Evolutionary conservation across 2,113 vertebrate genomes (phyloP), one percentile per base, ranked within the genome.

Genomic region (Leptodactylus fuscus): DNA sequence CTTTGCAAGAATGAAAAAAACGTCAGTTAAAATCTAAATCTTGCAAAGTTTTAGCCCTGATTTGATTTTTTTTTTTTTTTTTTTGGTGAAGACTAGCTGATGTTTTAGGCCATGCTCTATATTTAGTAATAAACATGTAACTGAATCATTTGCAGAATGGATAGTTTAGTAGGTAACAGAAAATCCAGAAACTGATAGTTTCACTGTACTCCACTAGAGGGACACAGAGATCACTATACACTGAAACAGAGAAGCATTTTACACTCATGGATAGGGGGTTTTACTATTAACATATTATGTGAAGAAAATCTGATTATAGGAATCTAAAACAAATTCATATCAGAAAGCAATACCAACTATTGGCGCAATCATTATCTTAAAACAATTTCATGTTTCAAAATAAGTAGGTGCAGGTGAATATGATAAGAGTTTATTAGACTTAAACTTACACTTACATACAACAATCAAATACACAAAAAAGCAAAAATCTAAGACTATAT

Each of bases 151-250:
- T n/a, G n/a, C n/a, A n/a, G n/a, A n/a, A n/a, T n/a, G n/a, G n/a
- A n/a, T n/a, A n/a, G n/a, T n/a, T n/a, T n/a, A n/a, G n/a, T n/a
- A n/a, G n/a, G n/a, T n/a, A n/a, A 9, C 4, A 10, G 2, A 8
- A 24, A n/a, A 58, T 58, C 34, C 20, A 2, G 18, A 69, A 69
- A 2, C 1, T 18, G 62, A 34, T 12, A 77, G 53, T 87, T 44
- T 85, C 4, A 70, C 11, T 82, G 4, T 34, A 22, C 8, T 60
- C 36, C 69, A 85, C 41, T 13, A 80, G 83, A 46, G 83, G 83
- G 83, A 51, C 20, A 55, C 83, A 69, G 32, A 80, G 83, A 1
- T 71, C 83, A 69, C n/a, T 29, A 27, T 20, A 74, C 34, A n/a
- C 36, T 32, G n/a, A 84, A 13, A 12, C 41, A n/a, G 24, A 53